These are phyloP conservation scores for Leptopilina myrica DNA, from an alignment of 2,888 invertebrate species.

Conservation along the genomic window DNA sequence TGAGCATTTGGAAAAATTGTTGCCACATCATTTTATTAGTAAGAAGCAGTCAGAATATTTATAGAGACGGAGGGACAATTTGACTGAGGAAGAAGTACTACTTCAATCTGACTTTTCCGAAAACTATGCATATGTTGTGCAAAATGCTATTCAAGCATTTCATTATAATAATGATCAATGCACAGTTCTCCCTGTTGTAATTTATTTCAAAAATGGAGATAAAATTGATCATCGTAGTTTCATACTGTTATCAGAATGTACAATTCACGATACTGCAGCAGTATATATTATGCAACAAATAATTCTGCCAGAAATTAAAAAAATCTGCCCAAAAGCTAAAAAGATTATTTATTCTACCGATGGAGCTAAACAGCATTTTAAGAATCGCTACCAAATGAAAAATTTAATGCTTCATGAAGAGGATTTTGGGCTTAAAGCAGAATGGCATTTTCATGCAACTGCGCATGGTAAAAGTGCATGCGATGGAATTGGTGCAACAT, in stretches of 20 bases:
- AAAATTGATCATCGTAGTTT: conserved; percentile 47
- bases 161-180: conserved; percentile 54
- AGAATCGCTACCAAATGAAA: conserved; percentile 14
- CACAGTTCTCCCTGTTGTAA: conserved; percentile 49
- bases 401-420: conserved; percentile 41
- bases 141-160: conserved; percentile 51
- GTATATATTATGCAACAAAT: conserved; percentile 46
- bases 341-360: conserved; percentile 17
- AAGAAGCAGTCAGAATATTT: conserved; percentile 40
- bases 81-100: conserved; percentile 41
- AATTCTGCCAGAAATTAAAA: conserved; percentile 27
- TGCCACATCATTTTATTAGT: conserved; percentile 42
- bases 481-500: too few species aligned
- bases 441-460: conserved; percentile 40
- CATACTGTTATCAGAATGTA: conserved; percentile 49
- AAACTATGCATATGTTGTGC: conserved; percentile 42
- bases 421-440: conserved; percentile 41
- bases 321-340: neutral
- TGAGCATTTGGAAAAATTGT: conserved; percentile 34
- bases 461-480: too few species aligned
- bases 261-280: conserved; percentile 49
- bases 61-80: conserved; percentile 27
- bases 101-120: conserved; percentile 40
- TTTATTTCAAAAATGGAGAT: conserved; percentile 48
- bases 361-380: conserved; percentile 21